Percentiles rank a stretch among this genome's conserved stretches.
Evolutionary conservation across 2,888 invertebrate genomes (phyloP).

Genomic region (Octonoba sinensis): DNA sequence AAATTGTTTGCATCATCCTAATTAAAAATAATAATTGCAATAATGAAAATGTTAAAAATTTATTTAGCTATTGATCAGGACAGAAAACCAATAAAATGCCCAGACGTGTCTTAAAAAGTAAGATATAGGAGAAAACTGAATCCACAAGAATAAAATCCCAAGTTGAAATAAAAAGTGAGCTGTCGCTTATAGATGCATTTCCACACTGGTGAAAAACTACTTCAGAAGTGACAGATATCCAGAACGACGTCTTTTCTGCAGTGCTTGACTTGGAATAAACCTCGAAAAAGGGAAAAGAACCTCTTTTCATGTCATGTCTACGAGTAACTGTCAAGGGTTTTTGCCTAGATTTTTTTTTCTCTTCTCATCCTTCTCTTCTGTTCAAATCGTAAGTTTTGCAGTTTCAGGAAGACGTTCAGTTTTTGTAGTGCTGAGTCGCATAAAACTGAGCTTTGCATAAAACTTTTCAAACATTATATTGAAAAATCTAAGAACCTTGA

Average conservation of each 20-base stretch:
- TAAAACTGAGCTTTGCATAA: too few species aligned
- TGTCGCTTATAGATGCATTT: constrained; percentile 29
- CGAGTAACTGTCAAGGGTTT: constrained; percentile 61
- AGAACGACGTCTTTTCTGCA: constrained; percentile 43
- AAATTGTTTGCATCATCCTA: too few species aligned
- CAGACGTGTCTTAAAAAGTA: too few species aligned
- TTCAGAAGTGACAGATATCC: constrained; percentile 48
- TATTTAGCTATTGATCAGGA: too few species aligned
- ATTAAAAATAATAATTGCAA: too few species aligned
- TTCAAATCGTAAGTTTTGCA: constrained; percentile 28
- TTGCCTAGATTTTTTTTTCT: constrained; percentile 37
- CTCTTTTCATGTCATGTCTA: constrained; percentile 59
- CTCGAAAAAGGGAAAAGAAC: constrained; percentile 29
- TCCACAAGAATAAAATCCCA: constrained; percentile 12
- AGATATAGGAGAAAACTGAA: constrained; percentile 1
- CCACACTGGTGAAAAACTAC: constrained; percentile 29
- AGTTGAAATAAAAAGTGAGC: constrained; percentile 5
- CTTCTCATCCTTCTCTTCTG: neutral
- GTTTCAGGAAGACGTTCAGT: neutral
- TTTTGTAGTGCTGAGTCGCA: too few species aligned
- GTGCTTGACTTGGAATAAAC: constrained; percentile 43
- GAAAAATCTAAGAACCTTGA: too few species aligned
- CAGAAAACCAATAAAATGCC: too few species aligned
- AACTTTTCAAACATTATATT: too few species aligned
- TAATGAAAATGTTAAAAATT: too few species aligned